Conservation (phyloP, 2,113 vertebrate species). For the Coptodon bakossiorum region DNA sequence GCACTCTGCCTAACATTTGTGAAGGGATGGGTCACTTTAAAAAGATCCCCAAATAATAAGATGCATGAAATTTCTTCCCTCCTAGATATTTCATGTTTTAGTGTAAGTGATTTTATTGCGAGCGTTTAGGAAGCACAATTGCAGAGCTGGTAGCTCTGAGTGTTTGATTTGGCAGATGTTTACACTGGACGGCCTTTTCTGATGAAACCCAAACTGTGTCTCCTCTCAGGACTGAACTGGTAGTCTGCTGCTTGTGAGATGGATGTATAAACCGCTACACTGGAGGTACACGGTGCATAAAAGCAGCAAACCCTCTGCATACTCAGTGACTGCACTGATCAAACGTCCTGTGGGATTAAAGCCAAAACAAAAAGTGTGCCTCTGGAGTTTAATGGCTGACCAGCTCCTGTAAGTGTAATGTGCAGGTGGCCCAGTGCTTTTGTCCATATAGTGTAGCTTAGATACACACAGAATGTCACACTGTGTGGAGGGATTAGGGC, state of each 20-base stretch:
- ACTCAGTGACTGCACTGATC: not conserved
- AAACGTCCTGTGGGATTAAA: not conserved
- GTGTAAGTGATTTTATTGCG: accelerated
- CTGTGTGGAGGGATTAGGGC: not conserved
- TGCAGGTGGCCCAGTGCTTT: not conserved
- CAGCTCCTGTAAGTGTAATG: not conserved
- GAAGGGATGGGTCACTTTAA: not conserved
- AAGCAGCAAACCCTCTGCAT: not conserved
- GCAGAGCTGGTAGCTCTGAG: not conserved
- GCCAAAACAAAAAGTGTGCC: not conserved
- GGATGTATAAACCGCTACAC: not conserved
- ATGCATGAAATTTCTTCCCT: not conserved
- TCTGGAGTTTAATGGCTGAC: not conserved
- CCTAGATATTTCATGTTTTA: not conserved
- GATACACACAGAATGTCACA: not conserved
- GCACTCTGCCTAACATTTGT: not conserved
- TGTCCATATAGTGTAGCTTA: not conserved
- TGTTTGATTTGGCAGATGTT: not conserved
- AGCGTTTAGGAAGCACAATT: not conserved
- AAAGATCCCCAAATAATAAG: not conserved
- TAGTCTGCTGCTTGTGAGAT: not conserved
- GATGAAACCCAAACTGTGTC: not conserved
- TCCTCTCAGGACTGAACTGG: not conserved
- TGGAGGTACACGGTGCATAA: not conserved
- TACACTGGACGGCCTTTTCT: not conserved